Evolutionary conservation across 2,888 invertebrate genomes (phyloP), one percentile per base, ranked within the genome.

Genomic region (Trachelus tabidus): DNA sequence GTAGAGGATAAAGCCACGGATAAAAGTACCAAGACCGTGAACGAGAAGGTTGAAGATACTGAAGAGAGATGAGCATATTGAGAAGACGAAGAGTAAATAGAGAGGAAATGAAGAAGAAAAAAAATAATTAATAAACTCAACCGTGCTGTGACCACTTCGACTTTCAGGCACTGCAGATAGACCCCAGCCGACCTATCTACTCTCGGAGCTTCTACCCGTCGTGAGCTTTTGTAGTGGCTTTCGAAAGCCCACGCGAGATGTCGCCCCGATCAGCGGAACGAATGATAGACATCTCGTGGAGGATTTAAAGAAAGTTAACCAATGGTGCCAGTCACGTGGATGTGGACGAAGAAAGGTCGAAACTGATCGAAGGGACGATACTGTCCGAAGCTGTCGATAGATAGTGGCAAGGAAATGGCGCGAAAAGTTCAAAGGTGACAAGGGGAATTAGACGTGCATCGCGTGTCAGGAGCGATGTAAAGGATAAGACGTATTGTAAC

Each of bases 81-180:
- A 40, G 30, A 34, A 56, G 0, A 35, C 15, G 56, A 40, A 40
- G 15, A 4, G 12, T 11, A 9, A 34, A 15, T 11, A 68, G 9
- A 12, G 37, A 68, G 12, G 1, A 31, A 30, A 34, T 12, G n/a
- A 79, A 68, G 68, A 74, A 73, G 73, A 74, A 33, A 30, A 73
- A 76, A 79, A 79, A 78, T 6, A 56, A 56, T 56, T 56, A 56
- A 80, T 81, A 75, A 83, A 82, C 81, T 83, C 83, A 85, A 84
- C 81, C 83, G 87, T 85, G 87, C 85, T 87, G 87, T 85, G 86
- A 87, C 86, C 85, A 85, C 85, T 84, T 83, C 83, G 84, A 86
- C 83, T 84, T 85, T 86, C 85, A 83, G 84, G 85, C 84, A 84
- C 85, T 85, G 85, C 82, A 56, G 56, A 56, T 23, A 23, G 23